Evolutionary conservation across 1,140 invertebrate species (phyloP), one percentile per base, ranked within the genome.

Genomic region (Drepana arcuata): DNA sequence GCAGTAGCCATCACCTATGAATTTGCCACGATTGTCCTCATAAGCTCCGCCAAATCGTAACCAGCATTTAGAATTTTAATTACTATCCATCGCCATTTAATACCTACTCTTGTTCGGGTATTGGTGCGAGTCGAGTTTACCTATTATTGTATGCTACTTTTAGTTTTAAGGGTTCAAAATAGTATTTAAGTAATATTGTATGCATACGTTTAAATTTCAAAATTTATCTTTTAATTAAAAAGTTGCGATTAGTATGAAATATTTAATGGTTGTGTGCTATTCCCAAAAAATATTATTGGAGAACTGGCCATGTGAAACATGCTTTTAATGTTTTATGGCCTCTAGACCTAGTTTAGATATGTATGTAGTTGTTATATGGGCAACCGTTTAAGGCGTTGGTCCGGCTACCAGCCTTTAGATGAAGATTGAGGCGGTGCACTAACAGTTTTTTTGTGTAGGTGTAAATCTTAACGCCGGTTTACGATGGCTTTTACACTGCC

Each of bases 391-490:
- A 57, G 40, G 39, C 42, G 35, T 28, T 46, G 41, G 43, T 44
- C 43, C 57, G 58, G 63, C 65, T 67, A 64, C 37, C 58, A 34
- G 23, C 47, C 41, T 48, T 46, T 44, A 46, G 57, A 61, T 62
- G 53, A 62, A 74, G 65, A 72, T 74, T 74, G 64, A 63, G 39
- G 44, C 38, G 40, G 48, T 37, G 48, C 49, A 41, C 57, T 79
- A 79, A 79, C 71, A 72, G 74, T 74, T 79, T 79, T 79, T 79
- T 74, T 79, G 70, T 75, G 74, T 79, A 63, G 57, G 70, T 70
- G 64, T 79, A 75, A 79, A 75, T 75, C 74, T 72, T 73, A 63
- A 61, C 44, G 48, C 55, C 35, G 42, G 41, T 75, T 79, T 79
- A 75, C 69, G 67, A 68, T 21, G 14, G 42, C 29, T 29, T 18